phyloP scores from a whole-genome alignment of 1,140 invertebrate genomes.

The Drosophila jambulina region DNA sequence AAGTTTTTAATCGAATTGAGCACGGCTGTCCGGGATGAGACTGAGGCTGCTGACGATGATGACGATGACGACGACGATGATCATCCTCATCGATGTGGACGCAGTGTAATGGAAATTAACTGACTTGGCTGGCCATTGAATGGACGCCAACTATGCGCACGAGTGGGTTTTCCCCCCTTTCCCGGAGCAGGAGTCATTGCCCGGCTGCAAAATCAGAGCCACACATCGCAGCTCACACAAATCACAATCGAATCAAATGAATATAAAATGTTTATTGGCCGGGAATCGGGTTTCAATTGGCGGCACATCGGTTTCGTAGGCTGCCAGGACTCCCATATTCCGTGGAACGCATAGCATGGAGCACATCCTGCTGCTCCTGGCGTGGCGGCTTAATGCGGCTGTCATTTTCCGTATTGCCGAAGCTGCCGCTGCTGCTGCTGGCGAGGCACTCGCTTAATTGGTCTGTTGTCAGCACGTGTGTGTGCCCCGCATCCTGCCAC shows the following conservation, averaged over 20 bases:
- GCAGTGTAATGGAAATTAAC: slow-evolving; percentile 41
- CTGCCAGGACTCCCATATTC: background rate
- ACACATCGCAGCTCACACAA: background rate
- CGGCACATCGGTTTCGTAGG: background rate
- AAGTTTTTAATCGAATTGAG: slow-evolving; percentile 35
- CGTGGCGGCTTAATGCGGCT: slow-evolving; percentile 9
- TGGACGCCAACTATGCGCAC: slow-evolving; percentile 4
- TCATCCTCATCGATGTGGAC: slow-evolving; percentile 8
- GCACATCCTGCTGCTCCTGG: slow-evolving; percentile 3
- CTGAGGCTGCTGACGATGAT: background rate
- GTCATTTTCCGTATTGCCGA: background rate
- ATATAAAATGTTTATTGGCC: slow-evolving; percentile 34
- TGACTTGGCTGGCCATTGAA: slow-evolving; percentile 8
- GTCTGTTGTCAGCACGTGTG: slow-evolving; percentile 55
- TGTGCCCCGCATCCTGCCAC: slow-evolving; percentile 3
- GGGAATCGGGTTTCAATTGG: slow-evolving; percentile 22
- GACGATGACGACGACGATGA: background rate
- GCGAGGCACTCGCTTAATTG: slow-evolving; percentile 44
- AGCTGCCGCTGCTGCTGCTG: background rate
- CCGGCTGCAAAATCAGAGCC: background rate
- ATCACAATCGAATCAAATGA: slow-evolving; percentile 19
- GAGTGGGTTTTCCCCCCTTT: slow-evolving; percentile 2
- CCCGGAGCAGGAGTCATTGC: background rate
- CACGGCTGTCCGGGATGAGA: background rate
- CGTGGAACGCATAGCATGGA: background rate